phyloP scores from a whole-genome alignment of 2,113 vertebrate genomes.

The Suricata suricatta region DNA sequence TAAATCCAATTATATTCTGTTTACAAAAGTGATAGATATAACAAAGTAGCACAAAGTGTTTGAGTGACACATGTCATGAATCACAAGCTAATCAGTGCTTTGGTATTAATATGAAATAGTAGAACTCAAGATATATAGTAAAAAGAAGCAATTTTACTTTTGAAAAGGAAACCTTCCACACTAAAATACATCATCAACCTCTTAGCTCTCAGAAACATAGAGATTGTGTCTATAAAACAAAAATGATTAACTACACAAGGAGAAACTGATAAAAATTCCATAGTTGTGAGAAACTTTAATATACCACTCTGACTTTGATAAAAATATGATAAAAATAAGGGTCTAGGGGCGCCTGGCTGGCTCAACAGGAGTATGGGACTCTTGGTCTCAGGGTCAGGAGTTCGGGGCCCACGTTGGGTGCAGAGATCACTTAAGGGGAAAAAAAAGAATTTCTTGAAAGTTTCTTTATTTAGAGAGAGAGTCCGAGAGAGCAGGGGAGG shows the following conservation, averaged over 20 bases:
- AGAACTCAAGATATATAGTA: slow-evolving; percentile 5
- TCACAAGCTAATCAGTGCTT: neutral
- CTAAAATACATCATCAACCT: slow-evolving; percentile 32
- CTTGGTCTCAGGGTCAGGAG: too few species aligned
- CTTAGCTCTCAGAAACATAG: slow-evolving; percentile 9
- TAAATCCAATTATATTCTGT: neutral
- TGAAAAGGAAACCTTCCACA: neutral
- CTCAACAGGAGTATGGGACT: too few species aligned
- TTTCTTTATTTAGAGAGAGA: too few species aligned
- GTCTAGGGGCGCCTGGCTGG: too few species aligned
- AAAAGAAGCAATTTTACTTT: slow-evolving; percentile 38
- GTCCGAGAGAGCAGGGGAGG: too few species aligned
- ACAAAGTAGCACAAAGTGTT: neutral
- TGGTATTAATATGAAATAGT: slow-evolving; percentile 19
- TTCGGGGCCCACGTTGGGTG: too few species aligned
- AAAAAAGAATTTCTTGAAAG: too few species aligned
- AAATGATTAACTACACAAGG: neutral
- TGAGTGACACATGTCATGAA: neutral
- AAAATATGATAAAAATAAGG: neutral
- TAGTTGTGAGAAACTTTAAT: slow-evolving; percentile 20
- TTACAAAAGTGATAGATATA: neutral
- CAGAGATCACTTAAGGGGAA: too few species aligned
- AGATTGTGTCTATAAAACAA: slow-evolving; percentile 46
- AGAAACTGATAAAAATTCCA: slow-evolving; percentile 35
- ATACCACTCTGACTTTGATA: neutral